Percentiles rank a stretch among this genome's conserved stretches.
phyloP scores from a whole-genome alignment of 2,113 vertebrate species.

The Embiotoca jacksoni region DNA sequence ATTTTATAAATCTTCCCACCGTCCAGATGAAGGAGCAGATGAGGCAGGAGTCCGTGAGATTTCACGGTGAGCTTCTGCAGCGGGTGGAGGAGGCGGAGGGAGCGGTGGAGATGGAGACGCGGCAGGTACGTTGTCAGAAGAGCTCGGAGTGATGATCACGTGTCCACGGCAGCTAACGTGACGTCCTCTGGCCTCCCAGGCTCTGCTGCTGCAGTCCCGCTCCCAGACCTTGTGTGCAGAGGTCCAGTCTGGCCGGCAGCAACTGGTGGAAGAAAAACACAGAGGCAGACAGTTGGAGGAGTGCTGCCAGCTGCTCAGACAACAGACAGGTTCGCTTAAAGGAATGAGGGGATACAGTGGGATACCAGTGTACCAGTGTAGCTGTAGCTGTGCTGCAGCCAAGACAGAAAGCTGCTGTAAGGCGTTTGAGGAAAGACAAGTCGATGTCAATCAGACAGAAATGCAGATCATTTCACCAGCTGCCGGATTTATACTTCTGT shows the following conservation, averaged over 20 bases:
- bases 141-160: neutral
- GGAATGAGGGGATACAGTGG: neutral
- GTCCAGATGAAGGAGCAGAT: conserved; percentile 80
- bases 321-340: conserved; percentile 74
- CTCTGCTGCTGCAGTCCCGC: conserved; percentile 5
- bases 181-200: neutral
- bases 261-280: conserved; percentile 69
- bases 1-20: neutral
- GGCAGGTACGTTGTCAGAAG: conserved; percentile 4
- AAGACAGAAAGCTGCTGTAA: neutral
- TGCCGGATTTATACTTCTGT: neutral
- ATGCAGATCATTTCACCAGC: neutral
- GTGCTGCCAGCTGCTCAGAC: conserved; percentile 69
- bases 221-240: neutral
- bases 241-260: conserved; percentile 63
- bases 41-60: conserved; percentile 81
- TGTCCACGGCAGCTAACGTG: conserved; percentile 4
- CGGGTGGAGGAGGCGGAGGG: conserved; percentile 81
- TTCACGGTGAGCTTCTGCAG: conserved; percentile 75
- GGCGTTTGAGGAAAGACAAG: neutral
- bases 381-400: neutral
- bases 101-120: conserved; percentile 46
- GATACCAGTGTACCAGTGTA: neutral
- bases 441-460: neutral
- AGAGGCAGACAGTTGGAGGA: conserved; percentile 69